Conservation (phyloP, 2,113 vertebrate genomes). For the Elachura formosa region DNA sequence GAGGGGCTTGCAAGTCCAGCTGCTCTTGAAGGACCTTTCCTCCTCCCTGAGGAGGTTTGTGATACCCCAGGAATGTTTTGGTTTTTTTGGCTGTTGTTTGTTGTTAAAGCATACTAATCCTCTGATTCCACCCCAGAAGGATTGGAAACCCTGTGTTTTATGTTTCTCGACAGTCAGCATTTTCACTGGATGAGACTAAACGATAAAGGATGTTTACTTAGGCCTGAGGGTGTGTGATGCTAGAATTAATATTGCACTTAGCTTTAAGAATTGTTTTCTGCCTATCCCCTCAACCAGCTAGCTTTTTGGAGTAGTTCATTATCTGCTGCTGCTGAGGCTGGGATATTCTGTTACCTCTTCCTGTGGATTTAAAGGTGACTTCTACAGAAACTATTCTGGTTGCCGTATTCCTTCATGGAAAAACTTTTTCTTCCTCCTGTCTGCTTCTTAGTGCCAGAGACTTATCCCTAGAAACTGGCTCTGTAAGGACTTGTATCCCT, state of each 20-base stretch:
- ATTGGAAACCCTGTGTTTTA: background rate
- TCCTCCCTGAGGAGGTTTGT: background rate
- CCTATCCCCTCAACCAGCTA: background rate
- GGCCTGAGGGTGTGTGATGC: background rate
- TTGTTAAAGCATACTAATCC: background rate
- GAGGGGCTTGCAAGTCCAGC: background rate
- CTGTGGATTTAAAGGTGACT: background rate
- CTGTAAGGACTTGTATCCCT: background rate
- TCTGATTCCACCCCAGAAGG: background rate
- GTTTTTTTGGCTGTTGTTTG: background rate
- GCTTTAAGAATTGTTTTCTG: background rate
- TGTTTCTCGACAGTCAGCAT: background rate
- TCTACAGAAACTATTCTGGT: background rate
- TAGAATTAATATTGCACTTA: background rate
- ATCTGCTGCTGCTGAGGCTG: background rate
- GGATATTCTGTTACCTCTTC: background rate
- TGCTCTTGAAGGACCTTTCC: background rate
- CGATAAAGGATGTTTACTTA: background rate
- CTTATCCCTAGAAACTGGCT: background rate
- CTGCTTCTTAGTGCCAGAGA: background rate
- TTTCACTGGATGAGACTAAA: background rate
- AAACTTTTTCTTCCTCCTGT: background rate
- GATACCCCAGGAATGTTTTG: background rate
- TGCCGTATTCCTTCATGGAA: background rate
- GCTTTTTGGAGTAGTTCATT: background rate